Percentiles rank a stretch among this genome's conserved stretches.
Evolutionary conservation across 2,113 vertebrate species (phyloP).

Genomic region (Barnardius zonarius): DNA sequence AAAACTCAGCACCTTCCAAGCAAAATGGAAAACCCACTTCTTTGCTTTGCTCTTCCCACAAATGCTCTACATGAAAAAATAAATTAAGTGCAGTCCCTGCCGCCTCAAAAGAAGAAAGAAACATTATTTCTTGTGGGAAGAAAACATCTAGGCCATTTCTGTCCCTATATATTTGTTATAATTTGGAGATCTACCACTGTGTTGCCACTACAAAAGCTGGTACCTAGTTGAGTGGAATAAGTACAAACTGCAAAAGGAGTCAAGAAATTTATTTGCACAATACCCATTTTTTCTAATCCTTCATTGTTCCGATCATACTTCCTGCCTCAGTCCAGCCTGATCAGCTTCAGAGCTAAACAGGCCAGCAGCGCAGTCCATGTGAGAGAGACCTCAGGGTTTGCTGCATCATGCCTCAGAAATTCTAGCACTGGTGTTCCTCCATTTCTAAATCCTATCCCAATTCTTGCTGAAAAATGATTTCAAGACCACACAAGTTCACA

Average conservation of each 20-base stretch:
- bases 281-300: not conserved
- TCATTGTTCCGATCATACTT: not conserved
- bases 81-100: constrained; percentile 17
- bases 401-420: not conserved
- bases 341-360: not conserved
- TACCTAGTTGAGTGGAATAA: not conserved
- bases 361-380: not conserved
- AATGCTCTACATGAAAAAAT: constrained; percentile 8
- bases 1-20: constrained; percentile 60
- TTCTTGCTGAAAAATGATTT: not conserved
- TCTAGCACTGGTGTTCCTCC: not conserved
- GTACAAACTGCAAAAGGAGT: not conserved
- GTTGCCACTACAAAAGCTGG: not conserved
- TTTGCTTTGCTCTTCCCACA: constrained; percentile 42
- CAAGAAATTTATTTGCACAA: not conserved
- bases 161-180: not conserved
- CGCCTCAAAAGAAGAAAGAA: not conserved
- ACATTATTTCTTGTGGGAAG: not conserved
- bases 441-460: not conserved
- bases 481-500: not conserved
- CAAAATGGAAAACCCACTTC: constrained; percentile 37
- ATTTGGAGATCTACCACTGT: not conserved
- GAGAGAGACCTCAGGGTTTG: not conserved
- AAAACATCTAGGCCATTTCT: not conserved
- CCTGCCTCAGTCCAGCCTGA: not conserved